These are phyloP conservation scores for Hesperophylax magnus DNA, from an alignment of 1,140 invertebrate species.

Conservation along the genomic window DNA sequence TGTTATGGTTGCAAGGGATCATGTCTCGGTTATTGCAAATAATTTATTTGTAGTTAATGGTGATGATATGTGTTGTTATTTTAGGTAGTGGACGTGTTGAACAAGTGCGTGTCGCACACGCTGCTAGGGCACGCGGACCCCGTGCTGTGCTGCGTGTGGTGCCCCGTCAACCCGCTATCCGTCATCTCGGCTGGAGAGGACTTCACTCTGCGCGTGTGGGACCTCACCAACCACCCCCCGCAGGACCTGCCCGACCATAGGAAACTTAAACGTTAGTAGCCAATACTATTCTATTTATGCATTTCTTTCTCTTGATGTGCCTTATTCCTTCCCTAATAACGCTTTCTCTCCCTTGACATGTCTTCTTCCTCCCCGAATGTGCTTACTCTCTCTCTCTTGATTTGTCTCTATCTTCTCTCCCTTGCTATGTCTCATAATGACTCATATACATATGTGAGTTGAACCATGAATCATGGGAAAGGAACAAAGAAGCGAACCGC, in stretches of 20 bases:
- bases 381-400: too few relatives aligned
- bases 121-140: slow-evolving; percentile 71
- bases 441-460: too few relatives aligned
- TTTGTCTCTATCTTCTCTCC: too few relatives aligned
- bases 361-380: too few relatives aligned
- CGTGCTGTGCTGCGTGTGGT: slow-evolving; percentile 75
- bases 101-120: slow-evolving; percentile 70
- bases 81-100: slow-evolving; percentile 81
- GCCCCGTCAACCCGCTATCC: slow-evolving; percentile 74
- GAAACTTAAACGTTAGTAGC: slow-evolving; percentile 48
- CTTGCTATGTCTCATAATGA: too few relatives aligned
- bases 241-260: slow-evolving; percentile 22
- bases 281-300: too few relatives aligned
- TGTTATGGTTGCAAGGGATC: too few relatives aligned
- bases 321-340: neutral
- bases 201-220: slow-evolving; percentile 75
- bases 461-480: too few relatives aligned
- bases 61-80: neutral
- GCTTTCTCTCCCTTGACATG: too few relatives aligned
- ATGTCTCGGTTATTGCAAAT: too few relatives aligned
- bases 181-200: slow-evolving; percentile 76
- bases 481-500: too few relatives aligned
- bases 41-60: too few relatives aligned
- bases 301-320: neutral
- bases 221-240: slow-evolving; percentile 63